phyloP scores from a whole-genome alignment of 2,113 vertebrate genomes.

The Chunga burmeisteri region DNA sequence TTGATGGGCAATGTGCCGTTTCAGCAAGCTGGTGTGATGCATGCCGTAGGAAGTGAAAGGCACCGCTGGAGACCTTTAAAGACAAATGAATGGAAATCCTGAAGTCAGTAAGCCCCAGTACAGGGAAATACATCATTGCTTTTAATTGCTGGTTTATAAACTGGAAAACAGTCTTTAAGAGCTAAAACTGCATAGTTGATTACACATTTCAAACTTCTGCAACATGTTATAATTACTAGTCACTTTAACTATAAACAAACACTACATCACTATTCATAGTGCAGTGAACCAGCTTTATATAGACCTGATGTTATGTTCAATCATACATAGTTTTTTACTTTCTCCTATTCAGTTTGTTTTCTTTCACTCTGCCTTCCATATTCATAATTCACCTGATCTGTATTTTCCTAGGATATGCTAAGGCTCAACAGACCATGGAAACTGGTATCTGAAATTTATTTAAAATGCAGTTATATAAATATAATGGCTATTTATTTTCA shows the following conservation, averaged over 20 bases:
- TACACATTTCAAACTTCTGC: neutral
- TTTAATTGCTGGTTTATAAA: neutral
- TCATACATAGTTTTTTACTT: neutral
- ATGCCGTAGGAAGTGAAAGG: constrained; percentile 88
- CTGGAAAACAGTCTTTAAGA: neutral
- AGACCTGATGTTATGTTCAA: neutral
- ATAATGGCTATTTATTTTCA: neutral
- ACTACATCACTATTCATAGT: neutral
- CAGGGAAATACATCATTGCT: neutral
- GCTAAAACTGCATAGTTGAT: neutral
- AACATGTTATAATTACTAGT: neutral
- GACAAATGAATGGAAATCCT: neutral
- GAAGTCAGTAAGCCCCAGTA: neutral
- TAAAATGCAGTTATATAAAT: neutral
- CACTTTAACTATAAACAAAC: neutral
- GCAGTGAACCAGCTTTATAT: neutral
- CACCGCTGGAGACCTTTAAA: constrained; percentile 78
- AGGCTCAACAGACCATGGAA: neutral
- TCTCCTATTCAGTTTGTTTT: neutral
- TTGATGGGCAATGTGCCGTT: constrained; percentile 92
- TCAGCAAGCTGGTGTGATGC: constrained; percentile 88
- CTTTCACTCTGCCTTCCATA: neutral
- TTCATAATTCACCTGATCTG: neutral
- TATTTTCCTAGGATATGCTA: neutral
- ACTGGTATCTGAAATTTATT: neutral